Base-by-base conservation (phyloP, 2,888 invertebrate genomes). In the Cyaniris semiargus region DNA sequence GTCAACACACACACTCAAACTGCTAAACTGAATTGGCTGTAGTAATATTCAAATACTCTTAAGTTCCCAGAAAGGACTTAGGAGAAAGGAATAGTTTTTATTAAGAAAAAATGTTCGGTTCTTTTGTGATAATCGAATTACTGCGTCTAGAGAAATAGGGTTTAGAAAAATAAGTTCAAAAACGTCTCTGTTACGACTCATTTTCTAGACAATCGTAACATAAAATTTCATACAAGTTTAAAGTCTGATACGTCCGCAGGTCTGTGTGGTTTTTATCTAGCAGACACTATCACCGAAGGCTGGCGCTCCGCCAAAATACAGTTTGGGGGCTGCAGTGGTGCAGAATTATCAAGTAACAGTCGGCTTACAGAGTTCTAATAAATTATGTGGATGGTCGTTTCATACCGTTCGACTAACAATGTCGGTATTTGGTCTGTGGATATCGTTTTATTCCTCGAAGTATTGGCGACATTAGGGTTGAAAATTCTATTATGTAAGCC, bases 261-360 rank as follows among this genome's bases (percentile, higher is more conserved):
- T 77, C 18, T 83, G 85, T 83, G 83, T 81, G 81, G 84, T 87
- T 89, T 88, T 88, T 89, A 87, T 89, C 88, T 85, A 84, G 81
- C 82, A 83, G 87, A 87, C 89, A 86, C 88, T 90, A 89, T 90
- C 88, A 87, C 85, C 85, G 85, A 83, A 82, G 53, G 84, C 83
- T 92, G 93, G 93, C 88, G 79, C 48, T 78, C 76, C 34, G 89
- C 92, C 92, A 92, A 89, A 79, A 82, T 81, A 82, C 83, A 83
- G 84, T 81, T 83, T 84, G 83, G 83, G 84, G 82, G 83, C 81
- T 84, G 84, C 83, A 82, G 81, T 60, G 76, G 56, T 60, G 78
- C 75, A 74, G 72, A 78, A 75, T 76, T 79, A 76, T 79, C 72
- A 76, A 72, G 71, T 79, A 74, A 75, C 78, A 77, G 71, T 31